Evolutionary conservation across 2,888 invertebrate genomes (phyloP), one percentile per base, ranked within the genome.

Genomic region (Lepidocyrtoides sp.): DNA sequence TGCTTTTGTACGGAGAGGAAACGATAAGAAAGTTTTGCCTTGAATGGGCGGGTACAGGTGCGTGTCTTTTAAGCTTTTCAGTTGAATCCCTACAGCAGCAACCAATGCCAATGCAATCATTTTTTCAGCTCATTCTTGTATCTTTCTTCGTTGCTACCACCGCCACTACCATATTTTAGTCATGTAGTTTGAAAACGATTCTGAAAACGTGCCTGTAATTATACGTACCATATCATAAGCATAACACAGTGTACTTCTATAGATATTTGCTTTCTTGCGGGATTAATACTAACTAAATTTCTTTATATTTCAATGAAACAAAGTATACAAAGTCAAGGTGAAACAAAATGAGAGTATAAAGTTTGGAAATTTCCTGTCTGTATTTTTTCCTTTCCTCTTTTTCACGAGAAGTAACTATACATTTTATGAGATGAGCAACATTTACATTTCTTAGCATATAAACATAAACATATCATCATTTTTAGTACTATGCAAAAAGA

Each of bases 41-140:
- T 81, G 41, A 81, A 79, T 60, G 77, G 54, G 87, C 36, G 88
- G 69, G 88, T 88, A 69, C 88, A 88, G 88, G 88, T 88, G 88
- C 81, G 88, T 88, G 81, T 32, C 60, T 81, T 60, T 81, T 77
- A 26, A 41, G 60, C 57, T 81, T 79, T 23, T 44, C n/a, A n/a
- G 57, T 20, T 29, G 29, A 26, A 54, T 0, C 23, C 14, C 41
- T 14, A 72, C 41, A 20, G 41, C 54, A 79, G 20, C 75, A 41
- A 75, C 69, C 17, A 66, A 57, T 57, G 66, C 66, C 32, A 44
- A 29, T 51, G 77, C 20, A 81, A 81, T 81, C 57, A 81, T 81
- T 81, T 81, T 81, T 60, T 41, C 81, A 81, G 81, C 60, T 81
- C 81, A 36, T 81, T 60, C 41, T n/a, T n/a, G 32, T 26, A 81